Conservation (phyloP, 2,113 vertebrate genomes). For the Bubalus kerabau region DNA sequence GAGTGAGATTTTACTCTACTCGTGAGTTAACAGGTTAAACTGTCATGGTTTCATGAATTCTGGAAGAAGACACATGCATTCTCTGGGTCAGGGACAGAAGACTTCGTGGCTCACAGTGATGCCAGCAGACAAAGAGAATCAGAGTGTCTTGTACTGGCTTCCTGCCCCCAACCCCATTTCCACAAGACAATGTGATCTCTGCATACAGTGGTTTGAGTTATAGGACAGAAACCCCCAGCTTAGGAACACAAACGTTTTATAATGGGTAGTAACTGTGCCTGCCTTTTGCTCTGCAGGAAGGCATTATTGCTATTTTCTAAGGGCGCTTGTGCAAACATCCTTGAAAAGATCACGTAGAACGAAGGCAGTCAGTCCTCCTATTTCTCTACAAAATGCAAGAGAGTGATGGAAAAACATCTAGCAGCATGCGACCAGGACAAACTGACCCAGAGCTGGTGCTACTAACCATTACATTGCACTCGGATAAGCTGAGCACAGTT, state of each 20-base stretch:
- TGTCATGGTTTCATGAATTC: neutral
- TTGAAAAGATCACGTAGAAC: neutral
- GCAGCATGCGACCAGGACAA: neutral
- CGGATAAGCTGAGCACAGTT: neutral
- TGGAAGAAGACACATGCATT: neutral
- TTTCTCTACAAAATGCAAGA: neutral
- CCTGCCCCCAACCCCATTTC: neutral
- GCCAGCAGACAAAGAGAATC: neutral
- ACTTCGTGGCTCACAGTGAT: neutral
- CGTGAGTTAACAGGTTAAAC: neutral
- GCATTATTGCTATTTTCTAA: neutral
- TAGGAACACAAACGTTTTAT: neutral
- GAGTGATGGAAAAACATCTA: neutral
- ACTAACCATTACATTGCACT: neutral
- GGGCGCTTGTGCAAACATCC: neutral
- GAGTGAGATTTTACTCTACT: neutral
- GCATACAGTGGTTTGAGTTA: neutral
- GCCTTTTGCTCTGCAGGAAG: neutral
- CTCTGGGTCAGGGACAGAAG: neutral
- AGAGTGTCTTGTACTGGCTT: neutral
- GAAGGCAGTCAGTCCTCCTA: neutral
- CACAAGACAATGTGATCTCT: neutral
- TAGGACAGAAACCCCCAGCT: neutral
- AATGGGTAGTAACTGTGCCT: neutral
- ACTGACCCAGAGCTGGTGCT: neutral